Evolutionary conservation across 2,888 invertebrate species (phyloP).

Genomic region (Clusia tigrina): DNA sequence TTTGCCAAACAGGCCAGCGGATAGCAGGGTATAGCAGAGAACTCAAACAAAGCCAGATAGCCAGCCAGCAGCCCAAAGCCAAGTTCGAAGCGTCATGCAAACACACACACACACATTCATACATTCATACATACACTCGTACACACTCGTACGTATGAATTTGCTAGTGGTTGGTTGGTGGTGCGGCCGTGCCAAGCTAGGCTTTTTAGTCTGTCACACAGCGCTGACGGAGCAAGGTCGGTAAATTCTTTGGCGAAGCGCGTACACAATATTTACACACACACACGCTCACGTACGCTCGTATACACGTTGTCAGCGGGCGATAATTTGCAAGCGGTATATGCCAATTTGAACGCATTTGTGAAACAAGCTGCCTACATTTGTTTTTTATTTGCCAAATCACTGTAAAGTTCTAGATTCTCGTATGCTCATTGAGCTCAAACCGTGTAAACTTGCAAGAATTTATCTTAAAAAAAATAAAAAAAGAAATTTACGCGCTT

Average conservation of each 20-base stretch:
- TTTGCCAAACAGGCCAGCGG: too few relatives aligned
- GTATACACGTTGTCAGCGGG: not conserved
- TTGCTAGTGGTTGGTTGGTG: not conserved
- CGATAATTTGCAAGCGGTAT: not conserved
- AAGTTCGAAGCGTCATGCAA: not conserved
- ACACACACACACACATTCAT: constrained; percentile 13
- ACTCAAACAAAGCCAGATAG: too few relatives aligned
- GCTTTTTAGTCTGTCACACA: constrained; percentile 62
- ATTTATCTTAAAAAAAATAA: not conserved
- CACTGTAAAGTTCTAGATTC: too few relatives aligned
- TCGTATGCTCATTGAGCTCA: too few relatives aligned
- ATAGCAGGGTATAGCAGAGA: too few relatives aligned
- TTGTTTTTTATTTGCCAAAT: too few relatives aligned
- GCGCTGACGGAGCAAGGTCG: constrained; percentile 64
- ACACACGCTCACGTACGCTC: not conserved
- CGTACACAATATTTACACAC: not conserved
- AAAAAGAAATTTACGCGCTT: not conserved
- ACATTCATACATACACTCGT: constrained; percentile 1
- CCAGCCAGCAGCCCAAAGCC: not conserved
- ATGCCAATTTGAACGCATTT: too few relatives aligned
- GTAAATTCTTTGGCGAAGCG: not conserved
- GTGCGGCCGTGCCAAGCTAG: constrained; percentile 38
- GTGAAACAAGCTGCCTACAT: too few relatives aligned
- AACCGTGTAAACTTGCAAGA: too few relatives aligned
- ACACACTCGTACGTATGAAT: not conserved